phyloP scores from a whole-genome alignment of 2,113 vertebrate genomes.

The Morphnarchus princeps region DNA sequence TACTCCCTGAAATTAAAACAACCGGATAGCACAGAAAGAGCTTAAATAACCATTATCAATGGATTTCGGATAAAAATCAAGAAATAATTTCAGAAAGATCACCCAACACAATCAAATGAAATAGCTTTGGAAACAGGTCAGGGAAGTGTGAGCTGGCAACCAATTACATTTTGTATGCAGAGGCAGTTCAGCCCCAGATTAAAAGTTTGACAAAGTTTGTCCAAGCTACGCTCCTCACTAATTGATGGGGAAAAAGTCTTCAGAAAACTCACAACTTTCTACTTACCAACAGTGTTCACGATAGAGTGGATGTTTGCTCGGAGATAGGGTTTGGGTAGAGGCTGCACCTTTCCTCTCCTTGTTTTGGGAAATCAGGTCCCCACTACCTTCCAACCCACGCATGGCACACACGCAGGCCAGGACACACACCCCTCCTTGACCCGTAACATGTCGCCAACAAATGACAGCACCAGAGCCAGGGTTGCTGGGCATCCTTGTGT shows the following conservation, averaged over 20 bases:
- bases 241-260: not conserved
- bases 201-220: not conserved
- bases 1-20: constrained; percentile 59
- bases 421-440: not conserved
- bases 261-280: not conserved
- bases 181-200: not conserved
- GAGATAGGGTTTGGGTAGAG: not conserved
- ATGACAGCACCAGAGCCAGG: not conserved
- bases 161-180: not conserved
- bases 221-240: not conserved
- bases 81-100: constrained; percentile 50
- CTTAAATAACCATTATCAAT: constrained; percentile 51
- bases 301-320: not conserved
- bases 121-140: not conserved
- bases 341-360: not conserved
- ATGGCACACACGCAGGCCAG: rapidly evolving
- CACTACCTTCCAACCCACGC: not conserved
- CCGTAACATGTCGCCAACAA: rapidly evolving
- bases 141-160: not conserved
- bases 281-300: rapidly evolving
- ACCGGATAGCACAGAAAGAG: not conserved
- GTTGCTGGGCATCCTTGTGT: not conserved
- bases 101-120: not conserved
- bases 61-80: constrained; percentile 61
- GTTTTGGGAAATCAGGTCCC: not conserved